phyloP scores from a whole-genome alignment of 2,113 vertebrate species.

The Rhinoptilus africanus region DNA sequence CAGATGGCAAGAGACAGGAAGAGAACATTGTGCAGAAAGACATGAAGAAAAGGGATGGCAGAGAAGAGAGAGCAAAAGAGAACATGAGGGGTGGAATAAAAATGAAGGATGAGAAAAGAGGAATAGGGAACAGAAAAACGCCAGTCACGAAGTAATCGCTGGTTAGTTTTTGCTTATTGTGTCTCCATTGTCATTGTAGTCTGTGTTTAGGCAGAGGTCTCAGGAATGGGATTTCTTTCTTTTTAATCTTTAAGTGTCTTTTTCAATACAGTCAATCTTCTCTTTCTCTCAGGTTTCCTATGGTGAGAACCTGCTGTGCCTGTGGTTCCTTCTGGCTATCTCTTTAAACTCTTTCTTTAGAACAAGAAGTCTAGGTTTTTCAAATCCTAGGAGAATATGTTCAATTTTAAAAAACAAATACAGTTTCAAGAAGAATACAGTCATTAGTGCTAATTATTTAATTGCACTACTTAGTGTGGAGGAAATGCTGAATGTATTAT shows the following conservation, averaged over 20 bases:
- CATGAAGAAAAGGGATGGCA: neutral
- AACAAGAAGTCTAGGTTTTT: neutral
- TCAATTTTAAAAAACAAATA: neutral
- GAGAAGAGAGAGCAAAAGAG: neutral
- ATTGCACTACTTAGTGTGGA: neutral
- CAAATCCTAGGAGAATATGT: neutral
- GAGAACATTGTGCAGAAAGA: neutral
- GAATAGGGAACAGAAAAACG: neutral
- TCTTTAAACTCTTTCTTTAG: neutral
- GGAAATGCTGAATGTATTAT: neutral
- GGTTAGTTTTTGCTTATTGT: neutral
- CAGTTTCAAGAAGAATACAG: neutral
- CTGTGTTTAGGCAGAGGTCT: neutral
- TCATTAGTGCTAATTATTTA: neutral
- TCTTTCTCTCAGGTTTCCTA: neutral
- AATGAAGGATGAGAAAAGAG: neutral
- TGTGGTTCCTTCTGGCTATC: neutral
- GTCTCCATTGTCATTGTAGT: neutral
- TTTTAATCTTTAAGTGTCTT: neutral
- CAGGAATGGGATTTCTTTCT: neutral
- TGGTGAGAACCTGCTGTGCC: neutral
- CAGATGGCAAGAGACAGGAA: neutral
- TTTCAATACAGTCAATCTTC: neutral
- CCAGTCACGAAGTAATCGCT: neutral
- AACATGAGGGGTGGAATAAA: neutral